These are phyloP conservation scores for Parambassis ranga DNA, from an alignment of 2,797 vertebrate species.

Conservation along the genomic window DNA sequence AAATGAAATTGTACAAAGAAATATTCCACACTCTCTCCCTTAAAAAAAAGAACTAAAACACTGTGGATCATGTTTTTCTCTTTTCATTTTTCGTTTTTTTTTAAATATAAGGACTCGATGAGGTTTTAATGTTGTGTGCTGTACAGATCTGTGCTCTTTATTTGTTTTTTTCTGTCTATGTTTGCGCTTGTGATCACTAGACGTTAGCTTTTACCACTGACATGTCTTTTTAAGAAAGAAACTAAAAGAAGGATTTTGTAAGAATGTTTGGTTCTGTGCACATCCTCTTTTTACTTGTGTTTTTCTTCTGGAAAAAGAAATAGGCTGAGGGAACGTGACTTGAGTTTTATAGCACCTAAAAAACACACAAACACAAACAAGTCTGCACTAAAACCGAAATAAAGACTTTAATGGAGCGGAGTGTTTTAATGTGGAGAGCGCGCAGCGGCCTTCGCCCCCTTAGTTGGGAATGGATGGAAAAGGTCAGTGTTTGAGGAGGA, in stretches of 20 bases:
- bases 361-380: constrained; percentile 14
- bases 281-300: background rate
- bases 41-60: background rate
- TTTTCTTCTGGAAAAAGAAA: background rate
- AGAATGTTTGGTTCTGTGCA: constrained; percentile 6
- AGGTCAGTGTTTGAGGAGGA: no score
- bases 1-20: background rate
- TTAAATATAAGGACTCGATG: background rate
- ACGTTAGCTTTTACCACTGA: constrained; percentile 7
- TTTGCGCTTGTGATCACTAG: constrained; percentile 25
- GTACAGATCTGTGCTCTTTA: constrained; percentile 13
- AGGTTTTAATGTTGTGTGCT: constrained; percentile 6
- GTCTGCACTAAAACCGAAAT: constrained; percentile 51
- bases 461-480: no score
- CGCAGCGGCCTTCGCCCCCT: background rate
- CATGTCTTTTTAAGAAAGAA: background rate
- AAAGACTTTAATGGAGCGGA: constrained; percentile 10
- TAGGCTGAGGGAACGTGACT: background rate
- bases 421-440: background rate
- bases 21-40: background rate
- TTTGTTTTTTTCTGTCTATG: constrained; percentile 15
- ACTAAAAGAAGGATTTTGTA: constrained; percentile 8
- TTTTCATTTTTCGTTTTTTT: no score
- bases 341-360: constrained; percentile 30
- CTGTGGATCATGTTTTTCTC: constrained; percentile 13